These are phyloP conservation scores for Antheraea mylitta DNA, from an alignment of 1,140 invertebrate species.

Conservation along the genomic window DNA sequence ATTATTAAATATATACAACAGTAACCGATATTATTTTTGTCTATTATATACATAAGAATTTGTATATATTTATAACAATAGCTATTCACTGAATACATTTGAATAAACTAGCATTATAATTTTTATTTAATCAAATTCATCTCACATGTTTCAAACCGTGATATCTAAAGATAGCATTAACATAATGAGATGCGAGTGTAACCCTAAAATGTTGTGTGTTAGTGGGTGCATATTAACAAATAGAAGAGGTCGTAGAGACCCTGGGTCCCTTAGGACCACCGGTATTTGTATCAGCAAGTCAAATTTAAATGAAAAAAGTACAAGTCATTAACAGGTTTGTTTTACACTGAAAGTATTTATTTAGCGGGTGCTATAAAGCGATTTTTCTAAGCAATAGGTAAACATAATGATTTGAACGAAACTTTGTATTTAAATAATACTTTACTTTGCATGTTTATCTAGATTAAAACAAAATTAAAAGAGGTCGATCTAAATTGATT, in stretches of 20 bases:
- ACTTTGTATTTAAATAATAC: no score
- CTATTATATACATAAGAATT: neutral
- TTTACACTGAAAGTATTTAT: constrained; percentile 1
- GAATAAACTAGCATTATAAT: neutral
- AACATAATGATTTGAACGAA: no score
- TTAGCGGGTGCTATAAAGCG: no score
- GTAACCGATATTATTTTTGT: neutral
- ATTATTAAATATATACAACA: no score
- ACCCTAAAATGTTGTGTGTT: constrained; percentile 14
- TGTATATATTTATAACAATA: constrained; percentile 2
- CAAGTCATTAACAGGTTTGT: constrained; percentile 36
- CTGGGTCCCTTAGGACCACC: constrained; percentile 47
- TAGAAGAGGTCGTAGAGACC: constrained; percentile 42
- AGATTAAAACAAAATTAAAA: no score
- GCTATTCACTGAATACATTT: neutral
- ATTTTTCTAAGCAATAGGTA: no score
- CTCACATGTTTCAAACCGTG: neutral
- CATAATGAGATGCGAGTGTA: constrained; percentile 43
- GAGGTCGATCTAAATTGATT: no score
- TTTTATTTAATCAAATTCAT: constrained; percentile 4
- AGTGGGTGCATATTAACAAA: constrained; percentile 56
- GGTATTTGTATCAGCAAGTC: constrained; percentile 65
- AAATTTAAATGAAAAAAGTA: constrained; percentile 45
- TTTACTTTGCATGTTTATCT: no score
- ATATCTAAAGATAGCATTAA: constrained; percentile 32